These are phyloP conservation scores for Chrysopilus asiliformis DNA, from an alignment of 2,888 invertebrate species.

Conservation along the genomic window DNA sequence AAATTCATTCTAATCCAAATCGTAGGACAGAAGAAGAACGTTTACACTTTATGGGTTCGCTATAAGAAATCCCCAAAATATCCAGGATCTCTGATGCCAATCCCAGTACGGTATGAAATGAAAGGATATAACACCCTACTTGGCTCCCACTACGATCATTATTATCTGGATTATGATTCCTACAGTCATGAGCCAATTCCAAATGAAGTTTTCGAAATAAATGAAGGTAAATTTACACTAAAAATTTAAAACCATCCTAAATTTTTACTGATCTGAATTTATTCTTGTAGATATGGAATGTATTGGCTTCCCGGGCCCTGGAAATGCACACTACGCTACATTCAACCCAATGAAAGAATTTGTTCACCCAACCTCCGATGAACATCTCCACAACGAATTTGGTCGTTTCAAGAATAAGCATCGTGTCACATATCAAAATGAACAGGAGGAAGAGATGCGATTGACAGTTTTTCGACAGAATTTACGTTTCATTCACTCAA, in stretches of 20 bases:
- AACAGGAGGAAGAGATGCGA: slow-evolving; percentile 53
- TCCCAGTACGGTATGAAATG: slow-evolving; percentile 83
- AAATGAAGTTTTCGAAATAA: slow-evolving; percentile 53
- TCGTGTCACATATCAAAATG: slow-evolving; percentile 48
- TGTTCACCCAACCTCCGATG: slow-evolving; percentile 52
- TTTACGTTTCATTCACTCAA: slow-evolving; percentile 65
- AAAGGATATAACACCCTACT: slow-evolving; percentile 79
- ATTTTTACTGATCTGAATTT: not conserved
- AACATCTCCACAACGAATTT: slow-evolving; percentile 65
- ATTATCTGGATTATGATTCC: slow-evolving; percentile 67
- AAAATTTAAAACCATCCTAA: not conserved
- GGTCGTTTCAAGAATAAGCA: slow-evolving; percentile 56
- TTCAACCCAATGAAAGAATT: slow-evolving; percentile 94
- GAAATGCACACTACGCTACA: slow-evolving; percentile 56
- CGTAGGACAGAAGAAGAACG: slow-evolving; percentile 68
- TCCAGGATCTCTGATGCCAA: slow-evolving; percentile 39
- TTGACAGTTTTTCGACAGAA: slow-evolving; percentile 78
- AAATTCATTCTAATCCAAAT: slow-evolving; percentile 62
- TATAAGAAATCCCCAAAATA: slow-evolving; percentile 48
- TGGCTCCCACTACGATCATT: slow-evolving; percentile 95
- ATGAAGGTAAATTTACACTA: slow-evolving; percentile 39
- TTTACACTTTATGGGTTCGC: slow-evolving; percentile 78
- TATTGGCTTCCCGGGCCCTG: slow-evolving; percentile 76
- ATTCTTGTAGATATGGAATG: slow-evolving; percentile 47
- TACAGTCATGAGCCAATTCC: slow-evolving; percentile 53